Conservation (phyloP, 2,888 invertebrate species). For the Thumatha senex region DNA sequence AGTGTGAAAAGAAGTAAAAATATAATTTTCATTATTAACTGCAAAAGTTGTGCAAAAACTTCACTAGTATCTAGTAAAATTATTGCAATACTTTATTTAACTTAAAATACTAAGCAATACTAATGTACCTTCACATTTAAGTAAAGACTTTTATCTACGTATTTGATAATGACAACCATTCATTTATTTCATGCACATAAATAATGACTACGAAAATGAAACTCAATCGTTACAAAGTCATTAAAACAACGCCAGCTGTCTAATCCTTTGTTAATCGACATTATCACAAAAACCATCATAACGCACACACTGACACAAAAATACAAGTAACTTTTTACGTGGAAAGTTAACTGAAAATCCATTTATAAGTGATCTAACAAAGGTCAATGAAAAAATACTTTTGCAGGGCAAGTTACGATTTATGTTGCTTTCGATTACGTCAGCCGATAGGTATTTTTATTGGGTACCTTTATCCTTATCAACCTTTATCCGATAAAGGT, state of each 20-base stretch:
- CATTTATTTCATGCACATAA: not conserved
- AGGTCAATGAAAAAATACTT: constrained; percentile 9
- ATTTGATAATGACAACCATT: no score
- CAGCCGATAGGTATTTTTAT: constrained; percentile 25
- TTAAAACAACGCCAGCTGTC: not conserved
- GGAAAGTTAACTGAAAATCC: constrained; percentile 1
- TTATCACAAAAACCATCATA: not conserved
- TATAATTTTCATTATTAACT: no score
- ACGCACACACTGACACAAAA: not conserved
- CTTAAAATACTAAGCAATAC: no score
- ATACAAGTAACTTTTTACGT: not conserved
- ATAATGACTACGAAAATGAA: not conserved
- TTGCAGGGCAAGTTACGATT: constrained; percentile 13
- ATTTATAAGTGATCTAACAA: constrained; percentile 2
- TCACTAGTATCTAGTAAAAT: no score
- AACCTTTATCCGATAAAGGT: constrained; percentile 9
- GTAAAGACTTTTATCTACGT: not conserved
- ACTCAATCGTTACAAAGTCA: not conserved
- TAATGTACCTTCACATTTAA: no score
- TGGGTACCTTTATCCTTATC: constrained; percentile 14
- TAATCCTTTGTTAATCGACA: not conserved
- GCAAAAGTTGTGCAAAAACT: no score
- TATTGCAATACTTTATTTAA: no score
- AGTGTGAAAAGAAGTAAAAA: no score
- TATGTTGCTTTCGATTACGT: constrained; percentile 28